These are phyloP conservation scores for Galaxias olidus DNA, from an alignment of 2,797 vertebrate species.

Conservation along the genomic window DNA sequence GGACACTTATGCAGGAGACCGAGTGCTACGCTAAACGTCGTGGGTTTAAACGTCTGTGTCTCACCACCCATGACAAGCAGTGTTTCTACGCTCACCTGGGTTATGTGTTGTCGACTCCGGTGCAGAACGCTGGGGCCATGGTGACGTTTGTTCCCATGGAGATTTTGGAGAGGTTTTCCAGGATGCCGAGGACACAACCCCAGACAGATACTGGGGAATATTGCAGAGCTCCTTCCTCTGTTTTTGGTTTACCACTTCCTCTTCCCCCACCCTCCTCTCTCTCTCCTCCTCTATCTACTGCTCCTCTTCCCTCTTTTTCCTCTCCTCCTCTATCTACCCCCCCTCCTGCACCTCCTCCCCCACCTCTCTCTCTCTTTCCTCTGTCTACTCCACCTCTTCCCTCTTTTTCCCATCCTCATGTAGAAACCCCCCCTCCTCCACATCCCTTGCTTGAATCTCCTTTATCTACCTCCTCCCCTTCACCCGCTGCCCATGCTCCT, in stretches of 20 bases:
- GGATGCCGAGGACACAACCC: slow-evolving; percentile 25
- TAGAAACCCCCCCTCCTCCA: slow-evolving; percentile 4
- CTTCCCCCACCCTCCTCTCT: too few relatives aligned
- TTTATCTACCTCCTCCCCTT: background rate
- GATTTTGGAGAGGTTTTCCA: slow-evolving; percentile 78
- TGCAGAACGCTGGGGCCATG: slow-evolving; percentile 84
- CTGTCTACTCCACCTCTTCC: too few relatives aligned
- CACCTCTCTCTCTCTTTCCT: too few relatives aligned
- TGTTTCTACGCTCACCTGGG: slow-evolving; percentile 91
- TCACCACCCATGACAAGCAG: slow-evolving; percentile 93
- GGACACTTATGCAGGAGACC: slow-evolving; percentile 85
- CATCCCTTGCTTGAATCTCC: too few relatives aligned
- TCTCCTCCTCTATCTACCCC: background rate
- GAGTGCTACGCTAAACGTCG: slow-evolving; percentile 81
- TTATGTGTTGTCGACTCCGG: slow-evolving; percentile 79
- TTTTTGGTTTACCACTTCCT: too few relatives aligned
- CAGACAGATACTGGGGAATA: slow-evolving; percentile 5
- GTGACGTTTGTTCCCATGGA: slow-evolving; percentile 74
- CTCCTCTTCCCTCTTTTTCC: background rate
- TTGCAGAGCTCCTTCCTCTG: background rate
- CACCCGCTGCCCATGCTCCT: background rate
- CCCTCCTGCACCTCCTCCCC: background rate
- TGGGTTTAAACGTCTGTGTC: slow-evolving; percentile 81
- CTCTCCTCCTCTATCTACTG: background rate
- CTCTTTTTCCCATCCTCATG: background rate